Conservation (phyloP, 2,888 invertebrate genomes). For the Tetragonula carbonaria region DNA sequence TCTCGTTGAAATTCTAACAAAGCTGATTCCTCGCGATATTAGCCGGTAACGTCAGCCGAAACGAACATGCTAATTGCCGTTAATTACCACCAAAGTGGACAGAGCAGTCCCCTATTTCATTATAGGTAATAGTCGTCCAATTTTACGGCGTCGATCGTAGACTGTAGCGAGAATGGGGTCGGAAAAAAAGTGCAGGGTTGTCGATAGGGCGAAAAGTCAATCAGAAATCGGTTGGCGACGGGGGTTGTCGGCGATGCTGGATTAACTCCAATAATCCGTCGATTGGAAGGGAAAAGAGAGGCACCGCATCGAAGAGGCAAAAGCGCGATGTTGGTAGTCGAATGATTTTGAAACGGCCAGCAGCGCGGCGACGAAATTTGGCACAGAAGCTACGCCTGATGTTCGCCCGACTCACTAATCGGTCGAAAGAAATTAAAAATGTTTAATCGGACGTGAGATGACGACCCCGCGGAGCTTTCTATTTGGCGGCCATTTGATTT, state of each 20-base stretch:
- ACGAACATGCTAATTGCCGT: conserved; percentile 57
- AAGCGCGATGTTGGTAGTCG: conserved; percentile 12
- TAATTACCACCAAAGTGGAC: conserved; percentile 62
- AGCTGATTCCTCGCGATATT: conserved; percentile 24
- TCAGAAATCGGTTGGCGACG: conserved; percentile 56
- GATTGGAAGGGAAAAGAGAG: conserved; percentile 36
- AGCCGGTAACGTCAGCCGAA: conserved; percentile 1
- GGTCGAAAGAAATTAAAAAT: conserved; percentile 71
- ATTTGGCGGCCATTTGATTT: conserved; percentile 31
- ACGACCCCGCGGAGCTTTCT: conserved; percentile 33
- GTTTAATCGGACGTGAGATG: conserved; percentile 70
- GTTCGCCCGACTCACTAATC: conserved; percentile 56
- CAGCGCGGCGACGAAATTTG: conserved; percentile 45
- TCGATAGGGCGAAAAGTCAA: conserved; percentile 64
- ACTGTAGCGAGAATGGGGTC: conserved; percentile 13
- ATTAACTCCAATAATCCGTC: conserved; percentile 61
- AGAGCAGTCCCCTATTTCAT: conserved; percentile 59
- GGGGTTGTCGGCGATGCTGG: conserved; percentile 51
- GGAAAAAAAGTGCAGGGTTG: conserved; percentile 19
- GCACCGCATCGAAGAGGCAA: conserved; percentile 14
- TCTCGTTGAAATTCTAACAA: background rate
- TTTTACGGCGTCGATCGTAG: conserved; percentile 43
- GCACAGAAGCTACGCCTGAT: conserved; percentile 37
- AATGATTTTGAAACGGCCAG: conserved; percentile 39
- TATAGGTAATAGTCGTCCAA: conserved; percentile 59